Conservation (phyloP, 2,888 invertebrate species). For the Ochlodes sylvanus region DNA sequence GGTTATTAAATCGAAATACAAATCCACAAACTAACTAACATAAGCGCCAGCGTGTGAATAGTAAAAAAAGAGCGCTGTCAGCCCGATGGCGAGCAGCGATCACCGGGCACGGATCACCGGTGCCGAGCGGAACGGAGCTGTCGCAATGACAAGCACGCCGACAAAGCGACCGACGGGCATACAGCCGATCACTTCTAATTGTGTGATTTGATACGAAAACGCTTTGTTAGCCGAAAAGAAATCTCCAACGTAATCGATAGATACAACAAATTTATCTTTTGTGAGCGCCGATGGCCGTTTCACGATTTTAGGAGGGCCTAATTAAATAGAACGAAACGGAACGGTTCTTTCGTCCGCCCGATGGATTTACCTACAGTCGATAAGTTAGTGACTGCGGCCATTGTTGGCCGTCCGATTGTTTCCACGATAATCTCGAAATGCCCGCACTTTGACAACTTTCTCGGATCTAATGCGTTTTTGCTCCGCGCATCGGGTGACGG, state of each 20-base stretch:
- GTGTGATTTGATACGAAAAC: constrained; percentile 84
- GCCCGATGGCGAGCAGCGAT: constrained; percentile 28
- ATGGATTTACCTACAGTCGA: constrained; percentile 47
- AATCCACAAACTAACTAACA: background rate
- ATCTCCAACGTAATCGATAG: constrained; percentile 77
- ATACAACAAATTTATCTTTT: constrained; percentile 77
- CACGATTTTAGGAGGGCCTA: constrained; percentile 57
- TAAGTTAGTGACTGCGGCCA: constrained; percentile 48
- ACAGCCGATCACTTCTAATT: constrained; percentile 81
- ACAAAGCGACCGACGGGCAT: constrained; percentile 73
- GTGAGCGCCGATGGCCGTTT: constrained; percentile 60
- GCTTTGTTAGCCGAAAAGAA: constrained; percentile 77
- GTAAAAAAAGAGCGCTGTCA: constrained; percentile 9
- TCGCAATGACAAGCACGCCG: constrained; percentile 72
- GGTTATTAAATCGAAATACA: too few species aligned
- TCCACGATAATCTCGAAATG: constrained; percentile 47
- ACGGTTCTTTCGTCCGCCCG: constrained; percentile 51
- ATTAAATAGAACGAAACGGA: constrained; percentile 66
- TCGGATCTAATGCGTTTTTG: constrained; percentile 13
- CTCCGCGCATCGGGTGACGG: constrained; percentile 4
- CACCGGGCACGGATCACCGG: background rate
- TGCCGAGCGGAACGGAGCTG: constrained; percentile 55
- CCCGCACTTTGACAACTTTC: constrained; percentile 23
- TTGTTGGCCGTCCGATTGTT: constrained; percentile 48
- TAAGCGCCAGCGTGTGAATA: too few species aligned